Percentiles rank a stretch among this genome's conserved stretches.
phyloP scores from a whole-genome alignment of 2,888 invertebrate species.

The Stegana nigrithorax region DNA sequence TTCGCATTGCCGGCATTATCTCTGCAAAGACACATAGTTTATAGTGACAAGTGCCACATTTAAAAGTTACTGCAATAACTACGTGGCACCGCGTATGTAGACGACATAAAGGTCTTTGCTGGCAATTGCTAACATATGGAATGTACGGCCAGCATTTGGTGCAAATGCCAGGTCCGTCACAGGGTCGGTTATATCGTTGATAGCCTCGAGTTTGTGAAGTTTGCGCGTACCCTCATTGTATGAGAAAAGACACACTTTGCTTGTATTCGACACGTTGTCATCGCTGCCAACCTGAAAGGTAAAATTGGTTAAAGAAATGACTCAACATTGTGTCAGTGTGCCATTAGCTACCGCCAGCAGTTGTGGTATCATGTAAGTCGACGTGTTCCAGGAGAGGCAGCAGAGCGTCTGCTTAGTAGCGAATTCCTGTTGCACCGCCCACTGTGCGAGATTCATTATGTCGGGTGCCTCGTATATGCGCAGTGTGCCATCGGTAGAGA shows the following conservation, averaged over 20 bases:
- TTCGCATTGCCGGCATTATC: slow-evolving; percentile 71
- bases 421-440: slow-evolving; percentile 96
- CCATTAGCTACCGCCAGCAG: slow-evolving; percentile 60
- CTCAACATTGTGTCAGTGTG: background rate
- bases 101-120: slow-evolving; percentile 93
- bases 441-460: slow-evolving; percentile 97
- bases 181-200: slow-evolving; percentile 83
- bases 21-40: slow-evolving; percentile 32
- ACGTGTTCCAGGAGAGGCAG: slow-evolving; percentile 95
- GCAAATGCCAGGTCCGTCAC: slow-evolving; percentile 97
- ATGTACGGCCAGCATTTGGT: slow-evolving; percentile 93
- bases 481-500: slow-evolving; percentile 93
- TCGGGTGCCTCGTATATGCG: slow-evolving; percentile 97
- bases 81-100: slow-evolving; percentile 80
- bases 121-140: slow-evolving; percentile 92
- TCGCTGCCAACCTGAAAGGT: slow-evolving; percentile 66
- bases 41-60: too few relatives aligned
- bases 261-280: slow-evolving; percentile 72
- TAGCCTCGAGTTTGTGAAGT: slow-evolving; percentile 89
- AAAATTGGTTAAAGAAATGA: background rate
- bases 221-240: slow-evolving; percentile 88
- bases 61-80: slow-evolving; percentile 61
- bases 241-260: slow-evolving; percentile 92
- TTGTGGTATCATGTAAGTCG: slow-evolving; percentile 76
- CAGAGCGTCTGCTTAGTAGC: slow-evolving; percentile 91